These are phyloP conservation scores for Cyanocitta stelleri DNA, from an alignment of 2,113 vertebrate genomes.

Conservation along the genomic window DNA sequence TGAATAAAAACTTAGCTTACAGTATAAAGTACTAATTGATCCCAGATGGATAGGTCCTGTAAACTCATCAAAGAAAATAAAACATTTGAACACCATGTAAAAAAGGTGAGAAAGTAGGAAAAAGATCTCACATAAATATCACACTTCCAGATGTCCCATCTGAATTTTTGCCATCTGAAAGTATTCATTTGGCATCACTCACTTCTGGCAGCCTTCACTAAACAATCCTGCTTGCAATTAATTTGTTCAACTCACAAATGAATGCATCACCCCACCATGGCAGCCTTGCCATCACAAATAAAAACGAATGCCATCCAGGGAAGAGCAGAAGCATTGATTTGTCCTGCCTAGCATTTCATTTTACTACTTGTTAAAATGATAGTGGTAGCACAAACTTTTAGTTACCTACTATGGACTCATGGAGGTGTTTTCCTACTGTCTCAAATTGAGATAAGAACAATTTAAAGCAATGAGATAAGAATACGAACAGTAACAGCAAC, in stretches of 20 bases:
- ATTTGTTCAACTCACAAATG: neutral
- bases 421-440: neutral
- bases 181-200: neutral
- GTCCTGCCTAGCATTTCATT: neutral
- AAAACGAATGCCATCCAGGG: rapidly evolving
- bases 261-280: neutral
- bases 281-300: neutral
- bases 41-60: neutral
- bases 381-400: neutral
- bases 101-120: neutral
- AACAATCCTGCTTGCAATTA: neutral
- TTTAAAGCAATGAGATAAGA: neutral
- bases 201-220: neutral
- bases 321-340: neutral
- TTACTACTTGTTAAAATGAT: neutral
- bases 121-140: neutral
- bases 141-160: neutral
- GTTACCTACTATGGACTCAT: neutral
- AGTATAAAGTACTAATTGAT: neutral
- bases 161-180: neutral
- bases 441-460: neutral
- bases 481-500: neutral
- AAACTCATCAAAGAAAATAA: neutral
- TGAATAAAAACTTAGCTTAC: neutral
- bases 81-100: neutral